Evolutionary conservation across 2,888 invertebrate species (phyloP).

Genomic region (Clivina fossor): DNA sequence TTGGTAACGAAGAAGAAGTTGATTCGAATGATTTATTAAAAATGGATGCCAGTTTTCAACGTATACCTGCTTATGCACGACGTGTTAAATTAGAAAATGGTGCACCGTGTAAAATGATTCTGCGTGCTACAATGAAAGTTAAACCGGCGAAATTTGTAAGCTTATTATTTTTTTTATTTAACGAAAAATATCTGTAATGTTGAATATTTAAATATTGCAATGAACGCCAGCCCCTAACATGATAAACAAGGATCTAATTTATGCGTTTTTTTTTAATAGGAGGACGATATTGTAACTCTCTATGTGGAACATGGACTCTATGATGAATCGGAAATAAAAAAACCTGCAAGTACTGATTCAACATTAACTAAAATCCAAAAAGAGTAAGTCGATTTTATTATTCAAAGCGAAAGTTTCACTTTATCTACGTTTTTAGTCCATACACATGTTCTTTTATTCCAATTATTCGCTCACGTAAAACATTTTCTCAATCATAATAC

Average conservation of each 20-base stretch:
- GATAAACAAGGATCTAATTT: no score
- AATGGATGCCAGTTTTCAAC: slow-evolving; percentile 37
- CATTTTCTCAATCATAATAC: no score
- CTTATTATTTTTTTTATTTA: not conserved
- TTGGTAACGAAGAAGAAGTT: slow-evolving; percentile 42
- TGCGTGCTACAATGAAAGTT: slow-evolving; percentile 30
- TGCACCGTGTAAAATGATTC: slow-evolving; percentile 27
- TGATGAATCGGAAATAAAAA: not conserved
- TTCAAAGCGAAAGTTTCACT: no score
- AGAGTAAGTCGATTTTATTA: not conserved
- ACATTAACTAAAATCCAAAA: not conserved
- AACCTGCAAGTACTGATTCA: not conserved
- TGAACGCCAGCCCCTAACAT: not conserved
- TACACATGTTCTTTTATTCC: no score
- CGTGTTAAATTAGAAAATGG: slow-evolving; percentile 36
- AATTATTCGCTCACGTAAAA: no score
- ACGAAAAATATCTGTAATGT: not conserved
- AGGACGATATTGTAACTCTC: slow-evolving; percentile 10
- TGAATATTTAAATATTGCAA: not conserved
- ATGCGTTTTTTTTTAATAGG: slow-evolving; percentile 8
- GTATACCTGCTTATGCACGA: slow-evolving; percentile 41
- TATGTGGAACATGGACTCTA: slow-evolving; percentile 22
- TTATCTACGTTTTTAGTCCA: no score
- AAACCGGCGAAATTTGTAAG: slow-evolving; percentile 29
- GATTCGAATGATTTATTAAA: slow-evolving; percentile 35